Percentiles rank a stretch among this genome's conserved stretches.
phyloP scores from a whole-genome alignment of 2,888 invertebrate species.

The Dermolepida albohirtum region DNA sequence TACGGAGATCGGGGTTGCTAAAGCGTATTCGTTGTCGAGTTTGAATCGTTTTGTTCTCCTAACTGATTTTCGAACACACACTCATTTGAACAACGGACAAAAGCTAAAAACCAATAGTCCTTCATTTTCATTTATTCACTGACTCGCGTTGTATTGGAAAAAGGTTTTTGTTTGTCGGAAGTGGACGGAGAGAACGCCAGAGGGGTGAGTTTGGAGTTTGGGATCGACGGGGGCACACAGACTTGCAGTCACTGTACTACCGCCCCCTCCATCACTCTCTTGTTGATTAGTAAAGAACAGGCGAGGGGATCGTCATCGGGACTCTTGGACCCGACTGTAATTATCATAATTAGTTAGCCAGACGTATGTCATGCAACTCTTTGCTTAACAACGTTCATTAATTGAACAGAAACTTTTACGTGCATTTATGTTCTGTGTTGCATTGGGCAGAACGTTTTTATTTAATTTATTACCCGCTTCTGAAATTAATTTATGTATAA shows the following conservation, averaged over 20 bases:
- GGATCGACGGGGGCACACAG: conserved; percentile 49
- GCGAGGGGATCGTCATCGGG: conserved; percentile 2
- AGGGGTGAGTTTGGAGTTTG: conserved; percentile 41
- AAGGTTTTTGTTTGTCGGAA: conserved; percentile 64
- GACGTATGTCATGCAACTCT: conserved; percentile 26
- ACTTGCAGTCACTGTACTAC: background rate
- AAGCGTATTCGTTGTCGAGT: conserved; percentile 53
- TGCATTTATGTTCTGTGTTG: too few relatives aligned
- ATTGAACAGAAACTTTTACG: conserved; percentile 9
- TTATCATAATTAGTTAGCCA: conserved; percentile 61
- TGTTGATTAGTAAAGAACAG: conserved; percentile 42
- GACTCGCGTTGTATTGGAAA: conserved; percentile 65
- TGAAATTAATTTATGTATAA: too few relatives aligned
- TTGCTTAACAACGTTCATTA: conserved; percentile 19
- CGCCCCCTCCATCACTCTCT: conserved; percentile 8
- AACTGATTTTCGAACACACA: conserved; percentile 64
- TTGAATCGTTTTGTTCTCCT: conserved; percentile 64
- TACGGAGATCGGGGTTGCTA: conserved; percentile 44
- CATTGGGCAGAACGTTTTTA: too few relatives aligned
- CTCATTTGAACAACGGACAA: conserved; percentile 65
- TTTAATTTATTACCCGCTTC: too few relatives aligned
- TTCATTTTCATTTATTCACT: conserved; percentile 67
- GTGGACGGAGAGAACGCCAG: conserved; percentile 52
- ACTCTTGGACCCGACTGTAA: conserved; percentile 52
- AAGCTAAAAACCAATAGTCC: conserved; percentile 67